Conservation (phyloP, 2,113 vertebrate species). For the Perognathus longimembris region DNA sequence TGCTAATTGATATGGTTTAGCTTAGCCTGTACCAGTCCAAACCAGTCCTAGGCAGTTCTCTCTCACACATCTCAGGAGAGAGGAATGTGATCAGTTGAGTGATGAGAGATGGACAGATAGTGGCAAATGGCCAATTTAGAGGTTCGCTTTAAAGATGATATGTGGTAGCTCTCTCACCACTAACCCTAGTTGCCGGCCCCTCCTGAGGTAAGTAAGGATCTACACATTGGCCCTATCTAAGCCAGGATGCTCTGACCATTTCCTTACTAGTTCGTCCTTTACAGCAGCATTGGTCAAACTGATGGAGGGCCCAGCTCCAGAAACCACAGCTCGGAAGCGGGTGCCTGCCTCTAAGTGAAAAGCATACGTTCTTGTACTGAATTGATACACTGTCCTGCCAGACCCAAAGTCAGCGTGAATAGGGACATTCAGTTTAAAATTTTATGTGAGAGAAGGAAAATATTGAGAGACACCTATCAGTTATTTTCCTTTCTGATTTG, state of each 20-base stretch:
- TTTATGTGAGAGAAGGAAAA: neutral
- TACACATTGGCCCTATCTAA: neutral
- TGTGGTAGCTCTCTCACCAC: neutral
- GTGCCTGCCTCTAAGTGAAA: neutral
- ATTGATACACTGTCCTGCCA: neutral
- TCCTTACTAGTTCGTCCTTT: neutral
- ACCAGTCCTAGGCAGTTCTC: neutral
- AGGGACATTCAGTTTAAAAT: neutral
- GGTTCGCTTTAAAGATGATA: conserved; percentile 16
- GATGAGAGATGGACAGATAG: neutral
- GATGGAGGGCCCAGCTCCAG: neutral
- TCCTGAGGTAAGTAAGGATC: neutral
- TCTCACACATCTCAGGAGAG: neutral
- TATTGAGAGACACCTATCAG: neutral
- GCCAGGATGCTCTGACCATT: neutral
- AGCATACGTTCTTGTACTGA: neutral
- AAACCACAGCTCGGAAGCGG: neutral
- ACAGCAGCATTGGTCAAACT: neutral
- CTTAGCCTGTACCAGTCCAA: neutral
- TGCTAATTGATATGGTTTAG: neutral
- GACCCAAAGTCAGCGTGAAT: neutral
- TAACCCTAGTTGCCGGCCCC: neutral
- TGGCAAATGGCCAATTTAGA: neutral
- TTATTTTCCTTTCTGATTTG: neutral
- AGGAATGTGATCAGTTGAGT: neutral